Evolutionary conservation across 1,140 invertebrate species (phyloP).

Genomic region (Drosophila chauvacae): DNA sequence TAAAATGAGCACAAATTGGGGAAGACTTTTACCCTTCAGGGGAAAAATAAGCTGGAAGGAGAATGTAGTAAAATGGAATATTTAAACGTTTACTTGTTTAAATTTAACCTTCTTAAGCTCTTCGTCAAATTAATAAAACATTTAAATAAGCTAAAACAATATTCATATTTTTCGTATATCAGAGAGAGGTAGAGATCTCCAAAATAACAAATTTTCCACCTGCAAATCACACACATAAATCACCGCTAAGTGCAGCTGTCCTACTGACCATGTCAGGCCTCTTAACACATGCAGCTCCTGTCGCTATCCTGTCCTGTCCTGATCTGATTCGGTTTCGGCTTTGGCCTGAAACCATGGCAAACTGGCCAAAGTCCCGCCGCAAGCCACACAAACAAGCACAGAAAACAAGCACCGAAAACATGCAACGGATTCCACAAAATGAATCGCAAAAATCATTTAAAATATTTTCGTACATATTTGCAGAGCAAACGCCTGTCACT

Average conservation of each 20-base stretch:
- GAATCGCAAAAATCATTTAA: slow-evolving; percentile 47
- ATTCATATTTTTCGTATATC: too few species aligned
- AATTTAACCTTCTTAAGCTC: neutral
- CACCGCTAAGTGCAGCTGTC: slow-evolving; percentile 38
- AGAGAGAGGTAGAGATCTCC: neutral
- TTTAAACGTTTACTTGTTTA: neutral
- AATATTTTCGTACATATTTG: slow-evolving; percentile 28
- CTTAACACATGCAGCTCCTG: slow-evolving; percentile 27
- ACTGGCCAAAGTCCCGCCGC: slow-evolving; percentile 33
- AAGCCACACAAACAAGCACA: slow-evolving; percentile 41
- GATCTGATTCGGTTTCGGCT: slow-evolving; percentile 7
- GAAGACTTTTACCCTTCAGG: neutral
- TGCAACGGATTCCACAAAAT: slow-evolving; percentile 43
- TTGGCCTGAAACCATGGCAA: slow-evolving; percentile 34
- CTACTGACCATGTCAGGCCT: slow-evolving; percentile 27
- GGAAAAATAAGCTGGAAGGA: too few species aligned
- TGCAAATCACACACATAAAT: slow-evolving; percentile 28
- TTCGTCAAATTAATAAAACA: neutral
- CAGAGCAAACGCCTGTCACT: slow-evolving; percentile 31
- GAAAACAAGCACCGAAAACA: slow-evolving; percentile 28
- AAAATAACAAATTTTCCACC: slow-evolving; percentile 10
- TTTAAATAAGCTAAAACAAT: neutral
- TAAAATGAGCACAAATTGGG: neutral
- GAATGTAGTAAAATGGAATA: neutral
- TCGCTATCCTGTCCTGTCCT: slow-evolving; percentile 5